Evolutionary conservation across 2,797 vertebrate genomes (phyloP), one percentile per base, ranked within the genome.

Genomic region (Emydoidea blandingii): DNA sequence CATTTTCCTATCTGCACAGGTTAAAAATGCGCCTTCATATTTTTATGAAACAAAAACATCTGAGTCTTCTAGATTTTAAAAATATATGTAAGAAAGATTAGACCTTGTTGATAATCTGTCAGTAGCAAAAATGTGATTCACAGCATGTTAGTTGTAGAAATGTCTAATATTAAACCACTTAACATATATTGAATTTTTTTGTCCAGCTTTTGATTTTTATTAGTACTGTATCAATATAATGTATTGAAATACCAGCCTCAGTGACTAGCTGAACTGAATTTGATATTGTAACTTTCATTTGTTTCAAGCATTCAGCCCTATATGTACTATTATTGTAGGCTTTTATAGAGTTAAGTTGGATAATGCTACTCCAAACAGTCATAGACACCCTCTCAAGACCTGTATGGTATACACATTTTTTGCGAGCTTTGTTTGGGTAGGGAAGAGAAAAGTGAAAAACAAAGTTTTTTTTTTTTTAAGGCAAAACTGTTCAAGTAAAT

Each of bases 71-170:
- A 90, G 88, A 91, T 96, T 96, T 96, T 91, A 92, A 96, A 95
- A 96, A 89, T 50, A 90, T 1, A 97, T 83, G 79, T n/a, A 89
- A 81, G 74, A 81, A 92, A 94, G 79, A 96, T 86, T 83, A 95
- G 96, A 95, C 91, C 85, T 92, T 88, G 62, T 88, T 95, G 96
- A 96, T 96, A 97, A 92, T 95, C 81, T 88, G 95, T 89, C 90
- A 72, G 91, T 85, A 97, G 96, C 74, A 95, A 93, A 95, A 96
- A 95, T 92, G 85, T 94, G 95, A 96, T 94, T 96, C 96, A 96
- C 96, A 94, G 92, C 95, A 93, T 95, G 96, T 76, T 96, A 92
- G 91, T 96, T 95, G 90, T 96, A 85, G 96, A 96, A 97, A 96
- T 93, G 87, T 54, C 95, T 97, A 93, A 93, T 93, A 90, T 94